Evolutionary conservation across 2,797 vertebrate species (phyloP).

Genomic region (Melanotaenia boesemani): DNA sequence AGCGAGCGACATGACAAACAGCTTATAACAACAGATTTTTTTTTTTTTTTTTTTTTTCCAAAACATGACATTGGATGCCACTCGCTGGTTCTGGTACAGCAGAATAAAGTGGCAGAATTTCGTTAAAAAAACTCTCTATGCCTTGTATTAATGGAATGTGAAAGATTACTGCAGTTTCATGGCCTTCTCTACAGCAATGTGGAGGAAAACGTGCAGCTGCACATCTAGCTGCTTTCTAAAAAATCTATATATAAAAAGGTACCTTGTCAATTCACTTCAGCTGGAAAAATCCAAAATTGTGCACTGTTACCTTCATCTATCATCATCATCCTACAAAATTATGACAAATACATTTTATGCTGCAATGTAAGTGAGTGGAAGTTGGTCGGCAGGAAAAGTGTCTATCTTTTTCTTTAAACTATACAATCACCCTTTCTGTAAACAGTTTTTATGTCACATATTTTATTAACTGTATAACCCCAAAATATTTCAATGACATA

Average conservation of each 20-base stretch:
- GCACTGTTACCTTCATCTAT: not conserved
- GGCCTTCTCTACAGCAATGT: not conserved
- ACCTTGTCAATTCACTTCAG: not conserved
- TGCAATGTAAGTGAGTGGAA: not conserved
- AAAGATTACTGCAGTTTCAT: not conserved
- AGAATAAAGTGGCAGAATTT: constrained; percentile 14
- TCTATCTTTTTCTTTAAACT: not conserved
- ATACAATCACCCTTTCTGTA: not conserved
- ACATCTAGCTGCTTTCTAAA: not conserved
- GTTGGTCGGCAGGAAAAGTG: not conserved
- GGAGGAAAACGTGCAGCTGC: not conserved
- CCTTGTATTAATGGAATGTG: not conserved
- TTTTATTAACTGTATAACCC: not conserved
- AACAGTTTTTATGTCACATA: not conserved
- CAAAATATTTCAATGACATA: not conserved
- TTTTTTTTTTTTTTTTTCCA: constrained; percentile 28
- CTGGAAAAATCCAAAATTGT: not conserved
- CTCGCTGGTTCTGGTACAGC: constrained; percentile 8
- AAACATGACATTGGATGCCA: not conserved
- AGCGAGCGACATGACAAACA: constrained; percentile 35
- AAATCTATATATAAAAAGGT: not conserved
- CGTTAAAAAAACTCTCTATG: not conserved
- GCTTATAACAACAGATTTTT: constrained; percentile 23
- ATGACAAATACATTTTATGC: not conserved
- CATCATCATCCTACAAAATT: not conserved